Evolutionary conservation across 2,888 invertebrate genomes (phyloP).

Genomic region (Osedax fenrisi): DNA sequence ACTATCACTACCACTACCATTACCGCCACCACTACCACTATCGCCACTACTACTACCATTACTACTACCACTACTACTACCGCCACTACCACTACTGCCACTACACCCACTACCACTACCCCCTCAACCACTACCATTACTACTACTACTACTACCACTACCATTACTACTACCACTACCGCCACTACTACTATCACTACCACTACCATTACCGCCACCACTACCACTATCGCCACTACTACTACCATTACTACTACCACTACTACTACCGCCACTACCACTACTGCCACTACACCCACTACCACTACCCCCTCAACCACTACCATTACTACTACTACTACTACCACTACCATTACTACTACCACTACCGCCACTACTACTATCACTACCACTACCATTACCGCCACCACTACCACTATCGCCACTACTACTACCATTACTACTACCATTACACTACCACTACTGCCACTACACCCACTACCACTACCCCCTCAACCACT

Average conservation of each 20-base stretch:
- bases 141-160: neutral
- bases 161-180: neutral
- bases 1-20: neutral
- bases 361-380: neutral
- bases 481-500: neutral
- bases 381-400: slow-evolving; percentile 6
- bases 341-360: neutral
- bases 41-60: neutral
- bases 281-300: neutral
- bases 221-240: neutral
- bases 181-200: neutral
- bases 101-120: neutral
- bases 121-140: neutral
- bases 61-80: neutral
- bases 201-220: neutral
- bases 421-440: neutral
- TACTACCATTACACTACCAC: neutral
- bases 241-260: neutral
- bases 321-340: neutral
- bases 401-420: slow-evolving; percentile 11
- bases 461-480: neutral
- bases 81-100: neutral
- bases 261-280: neutral
- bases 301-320: neutral
- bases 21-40: neutral